Evolutionary conservation across 23 tunicate genomes (phyloP).

Genomic region (Halocynthia aurantium): DNA sequence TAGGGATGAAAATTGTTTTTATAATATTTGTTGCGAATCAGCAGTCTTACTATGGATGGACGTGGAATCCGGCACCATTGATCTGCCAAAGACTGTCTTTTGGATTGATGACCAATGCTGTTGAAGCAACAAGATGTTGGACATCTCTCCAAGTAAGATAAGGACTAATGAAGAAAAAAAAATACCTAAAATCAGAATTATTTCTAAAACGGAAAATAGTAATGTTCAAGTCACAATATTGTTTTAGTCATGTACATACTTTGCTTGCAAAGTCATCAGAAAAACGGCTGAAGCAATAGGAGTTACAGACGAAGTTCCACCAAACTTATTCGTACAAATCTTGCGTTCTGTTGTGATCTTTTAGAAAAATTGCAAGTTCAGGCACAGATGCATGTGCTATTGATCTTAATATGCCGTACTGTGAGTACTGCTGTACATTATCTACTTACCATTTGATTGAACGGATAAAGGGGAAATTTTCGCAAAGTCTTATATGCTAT

Average conservation of each 20-base stretch:
- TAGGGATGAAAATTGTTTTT: too few relatives aligned
- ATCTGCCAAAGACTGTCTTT: background rate
- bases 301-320: slow-evolving; percentile 19
- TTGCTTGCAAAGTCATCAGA: slow-evolving; percentile 20
- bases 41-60: slow-evolving; percentile 13
- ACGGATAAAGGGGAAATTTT: too few relatives aligned
- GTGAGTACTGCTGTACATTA: too few relatives aligned
- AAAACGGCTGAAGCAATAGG: slow-evolving; percentile 6
- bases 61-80: slow-evolving; percentile 20
- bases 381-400: too few relatives aligned
- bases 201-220: too few relatives aligned
- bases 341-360: background rate
- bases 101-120: slow-evolving; percentile 23
- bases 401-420: too few relatives aligned
- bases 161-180: slow-evolving; percentile 2
- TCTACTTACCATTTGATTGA: too few relatives aligned
- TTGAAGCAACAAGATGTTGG: slow-evolving; percentile 10
- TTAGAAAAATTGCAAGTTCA: too few relatives aligned
- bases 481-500: too few relatives aligned
- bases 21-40: too few relatives aligned
- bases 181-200: too few relatives aligned
- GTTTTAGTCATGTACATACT: background rate
- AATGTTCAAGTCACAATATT: too few relatives aligned
- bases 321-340: slow-evolving; percentile 7
- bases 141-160: slow-evolving; percentile 20